Conservation (phyloP, 2,888 invertebrate species). For the Clepsis dumicolana region DNA sequence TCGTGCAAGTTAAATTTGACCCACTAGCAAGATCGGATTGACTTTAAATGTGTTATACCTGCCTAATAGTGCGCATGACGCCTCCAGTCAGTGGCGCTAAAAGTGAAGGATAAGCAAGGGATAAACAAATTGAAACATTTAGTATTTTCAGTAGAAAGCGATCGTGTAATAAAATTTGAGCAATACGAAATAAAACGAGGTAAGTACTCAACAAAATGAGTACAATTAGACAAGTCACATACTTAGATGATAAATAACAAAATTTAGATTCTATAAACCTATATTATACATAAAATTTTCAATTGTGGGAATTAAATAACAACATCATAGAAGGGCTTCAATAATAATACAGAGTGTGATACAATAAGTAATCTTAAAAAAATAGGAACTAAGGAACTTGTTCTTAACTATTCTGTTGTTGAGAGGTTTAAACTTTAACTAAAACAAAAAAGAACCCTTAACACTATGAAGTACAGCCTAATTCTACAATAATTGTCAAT, state of each 20-base stretch:
- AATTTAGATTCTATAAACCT: conserved; percentile 45
- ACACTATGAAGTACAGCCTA: conserved; percentile 63
- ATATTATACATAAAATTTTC: conserved; percentile 65
- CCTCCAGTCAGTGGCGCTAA: too few species aligned
- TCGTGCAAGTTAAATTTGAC: too few species aligned
- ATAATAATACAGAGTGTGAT: conserved; percentile 28
- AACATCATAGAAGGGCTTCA: conserved; percentile 44
- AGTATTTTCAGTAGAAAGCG: conserved; percentile 5
- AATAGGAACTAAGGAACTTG: conserved; percentile 21
- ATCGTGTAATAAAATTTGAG: conserved; percentile 25
- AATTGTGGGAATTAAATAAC: conserved; percentile 75
- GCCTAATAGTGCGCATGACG: too few species aligned
- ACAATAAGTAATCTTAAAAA: conserved; percentile 23
- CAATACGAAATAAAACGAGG: conserved; percentile 21
- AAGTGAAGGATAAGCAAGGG: too few species aligned
- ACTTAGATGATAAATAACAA: conserved; percentile 38
- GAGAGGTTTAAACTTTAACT: too few species aligned
- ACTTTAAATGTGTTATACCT: too few species aligned
- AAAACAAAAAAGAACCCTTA: conserved; percentile 53
- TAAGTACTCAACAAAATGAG: conserved; percentile 32
- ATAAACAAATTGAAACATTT: too few species aligned
- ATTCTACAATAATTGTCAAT: conserved; percentile 60
- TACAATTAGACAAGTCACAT: conserved; percentile 25
- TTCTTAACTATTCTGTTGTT: too few species aligned
- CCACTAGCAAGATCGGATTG: too few species aligned